Base-by-base conservation (phyloP, 2,113 vertebrate species). In the Mormoops blainvillei region DNA sequence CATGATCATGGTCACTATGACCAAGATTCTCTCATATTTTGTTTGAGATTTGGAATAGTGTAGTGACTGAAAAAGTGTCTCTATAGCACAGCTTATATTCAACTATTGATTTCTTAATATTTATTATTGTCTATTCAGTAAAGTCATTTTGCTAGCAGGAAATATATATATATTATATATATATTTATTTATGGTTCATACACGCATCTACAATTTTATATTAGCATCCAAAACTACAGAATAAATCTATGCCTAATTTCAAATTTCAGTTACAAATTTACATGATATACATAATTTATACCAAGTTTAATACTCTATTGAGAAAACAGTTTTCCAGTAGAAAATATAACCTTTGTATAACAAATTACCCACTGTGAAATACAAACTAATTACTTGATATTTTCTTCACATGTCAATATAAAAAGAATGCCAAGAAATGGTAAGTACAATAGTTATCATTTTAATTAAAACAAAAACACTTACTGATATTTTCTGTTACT, bases 1-100 rank as follows among this genome's bases (percentile, higher is more conserved):
- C 85, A 67, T 33, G 41, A 61, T 26, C 78, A 85, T 61, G 41
- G 24, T 26, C 61, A 43, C 52, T 41, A 4, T 61, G 41, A 41
- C 36, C 16, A 95, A 92, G 77, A 87, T 74, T 63, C 50, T 76
- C 48, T 94, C 45, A 31, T 38, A 77, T 71, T 95, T 89, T 77
- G 71, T 36, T 89, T 80, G 70, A 91, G 45, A 70, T 93, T 88
- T 83, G n/a, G 24, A 89, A 95, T 38, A 71, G 8, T 41, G 33
- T 36, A 87, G 19, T 87, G 24, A 78, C 50, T 78, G 43, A 93
- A 96, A 78, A 14, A 16, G 85, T 85, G 61, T 52, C n/a, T 92
- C 11, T 94, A 10, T 48, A 71, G 56, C 7, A 48, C 12, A 95
- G 45, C 0, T 68, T 89, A 43, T 24, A 4, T n/a, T 70, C 38